phyloP scores from a whole-genome alignment of 2,888 invertebrate genomes.

The Camptogramma bilineatum region DNA sequence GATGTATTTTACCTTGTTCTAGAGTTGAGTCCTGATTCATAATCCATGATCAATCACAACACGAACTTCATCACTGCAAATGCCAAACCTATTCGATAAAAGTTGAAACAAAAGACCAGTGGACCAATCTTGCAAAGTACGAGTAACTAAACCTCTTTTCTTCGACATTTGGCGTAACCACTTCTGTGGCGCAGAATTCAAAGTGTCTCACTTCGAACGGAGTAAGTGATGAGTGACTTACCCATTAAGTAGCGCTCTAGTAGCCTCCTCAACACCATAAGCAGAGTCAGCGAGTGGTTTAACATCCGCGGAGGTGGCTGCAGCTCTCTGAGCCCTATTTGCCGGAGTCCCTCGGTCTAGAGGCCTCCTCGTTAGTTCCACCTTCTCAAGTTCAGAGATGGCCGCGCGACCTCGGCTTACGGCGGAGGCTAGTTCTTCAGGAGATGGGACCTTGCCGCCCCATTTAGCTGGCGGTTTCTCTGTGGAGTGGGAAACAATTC shows the following conservation, averaged over 20 bases:
- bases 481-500: constrained; percentile 36
- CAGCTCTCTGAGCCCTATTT: constrained; percentile 89
- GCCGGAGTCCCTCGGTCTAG: constrained; percentile 86
- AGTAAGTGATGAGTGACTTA: constrained; percentile 53
- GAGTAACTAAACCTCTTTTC: no score
- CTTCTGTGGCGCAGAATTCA: no score
- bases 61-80: no score
- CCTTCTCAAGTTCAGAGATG: constrained; percentile 80
- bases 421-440: constrained; percentile 77
- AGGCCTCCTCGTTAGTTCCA: constrained; percentile 81
- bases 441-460: constrained; percentile 58
- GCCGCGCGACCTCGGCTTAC: constrained; percentile 84
- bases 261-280: constrained; percentile 89
- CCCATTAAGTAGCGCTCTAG: constrained; percentile 83
- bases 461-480: constrained; percentile 59
- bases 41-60: no score
- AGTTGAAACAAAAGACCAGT: no score
- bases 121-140: no score
- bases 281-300: constrained; percentile 88
- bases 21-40: no score
- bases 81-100: no score
- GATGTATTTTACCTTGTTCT: no score
- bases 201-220: background rate
- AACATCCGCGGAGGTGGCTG: constrained; percentile 87
- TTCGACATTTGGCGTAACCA: no score